Percentiles rank a stretch among this genome's conserved stretches.
Conservation (phyloP, 2,113 vertebrate species). For the Empidonax alnorum region DNA sequence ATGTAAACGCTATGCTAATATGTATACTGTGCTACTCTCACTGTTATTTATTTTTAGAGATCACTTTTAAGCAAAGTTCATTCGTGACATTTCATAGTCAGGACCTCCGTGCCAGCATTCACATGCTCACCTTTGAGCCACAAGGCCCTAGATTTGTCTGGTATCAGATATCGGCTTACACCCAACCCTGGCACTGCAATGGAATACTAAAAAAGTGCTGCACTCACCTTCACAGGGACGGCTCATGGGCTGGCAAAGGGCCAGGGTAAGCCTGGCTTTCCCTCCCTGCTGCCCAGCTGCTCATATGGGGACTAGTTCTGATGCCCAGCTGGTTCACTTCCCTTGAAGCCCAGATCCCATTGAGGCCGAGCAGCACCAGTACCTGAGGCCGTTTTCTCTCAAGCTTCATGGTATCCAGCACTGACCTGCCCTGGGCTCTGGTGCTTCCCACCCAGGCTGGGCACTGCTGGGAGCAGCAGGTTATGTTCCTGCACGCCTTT, state of each 20-base stretch:
- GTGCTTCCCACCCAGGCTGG: background rate
- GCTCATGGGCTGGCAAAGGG: background rate
- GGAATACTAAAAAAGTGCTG: background rate
- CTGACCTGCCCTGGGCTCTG: background rate
- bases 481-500: background rate
- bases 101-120: background rate
- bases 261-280: background rate
- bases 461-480: background rate
- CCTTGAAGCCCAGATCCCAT: background rate
- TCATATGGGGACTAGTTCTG: background rate
- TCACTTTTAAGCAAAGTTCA: constrained; percentile 43
- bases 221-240: background rate
- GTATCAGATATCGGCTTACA: background rate
- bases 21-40: background rate
- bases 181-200: background rate
- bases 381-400: background rate
- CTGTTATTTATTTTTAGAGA: constrained; percentile 26
- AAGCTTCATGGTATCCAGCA: background rate
- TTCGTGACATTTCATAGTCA: background rate
- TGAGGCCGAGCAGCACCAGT: background rate
- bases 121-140: background rate
- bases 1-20: background rate
- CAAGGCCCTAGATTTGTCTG: background rate
- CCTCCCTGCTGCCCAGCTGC: background rate
- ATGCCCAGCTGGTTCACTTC: background rate